Conservation (phyloP, 2,113 vertebrate species). For the Miniopterus natalensis region DNA sequence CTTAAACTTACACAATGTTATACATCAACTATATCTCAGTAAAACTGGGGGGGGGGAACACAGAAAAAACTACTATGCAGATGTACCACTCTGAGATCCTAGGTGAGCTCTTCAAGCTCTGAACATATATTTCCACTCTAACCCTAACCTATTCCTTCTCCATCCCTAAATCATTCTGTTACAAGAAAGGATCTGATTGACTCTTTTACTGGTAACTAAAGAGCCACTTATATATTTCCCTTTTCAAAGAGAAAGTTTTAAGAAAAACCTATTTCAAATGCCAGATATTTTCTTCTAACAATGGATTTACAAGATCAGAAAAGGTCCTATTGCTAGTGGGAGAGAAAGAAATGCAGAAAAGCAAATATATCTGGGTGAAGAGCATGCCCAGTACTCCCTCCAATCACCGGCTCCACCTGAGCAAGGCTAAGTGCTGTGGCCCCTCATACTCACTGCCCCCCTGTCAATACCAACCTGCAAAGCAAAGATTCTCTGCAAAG, state of each 20-base stretch:
- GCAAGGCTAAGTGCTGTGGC: background rate
- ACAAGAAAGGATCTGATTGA: background rate
- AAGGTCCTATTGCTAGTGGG: background rate
- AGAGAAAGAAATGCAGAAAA: background rate
- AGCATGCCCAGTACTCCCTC: fast-evolving
- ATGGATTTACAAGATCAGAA: background rate
- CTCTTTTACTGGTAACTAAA: background rate
- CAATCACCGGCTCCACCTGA: background rate
- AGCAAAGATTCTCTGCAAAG: conserved; percentile 26
- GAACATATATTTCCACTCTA: background rate
- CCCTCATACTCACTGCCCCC: background rate
- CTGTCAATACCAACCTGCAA: background rate
- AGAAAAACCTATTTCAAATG: background rate
- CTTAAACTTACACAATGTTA: background rate
- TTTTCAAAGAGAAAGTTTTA: background rate
- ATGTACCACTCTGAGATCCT: background rate
- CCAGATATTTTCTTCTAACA: background rate
- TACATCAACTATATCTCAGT: background rate
- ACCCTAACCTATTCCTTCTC: background rate
- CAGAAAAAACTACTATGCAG: background rate
- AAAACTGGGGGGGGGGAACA: background rate
- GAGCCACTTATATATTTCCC: background rate
- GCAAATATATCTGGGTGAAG: background rate
- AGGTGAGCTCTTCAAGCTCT: background rate
- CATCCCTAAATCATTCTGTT: background rate